Base-by-base conservation (phyloP, 2,888 invertebrate genomes). In the Ferdinandea cuprea region DNA sequence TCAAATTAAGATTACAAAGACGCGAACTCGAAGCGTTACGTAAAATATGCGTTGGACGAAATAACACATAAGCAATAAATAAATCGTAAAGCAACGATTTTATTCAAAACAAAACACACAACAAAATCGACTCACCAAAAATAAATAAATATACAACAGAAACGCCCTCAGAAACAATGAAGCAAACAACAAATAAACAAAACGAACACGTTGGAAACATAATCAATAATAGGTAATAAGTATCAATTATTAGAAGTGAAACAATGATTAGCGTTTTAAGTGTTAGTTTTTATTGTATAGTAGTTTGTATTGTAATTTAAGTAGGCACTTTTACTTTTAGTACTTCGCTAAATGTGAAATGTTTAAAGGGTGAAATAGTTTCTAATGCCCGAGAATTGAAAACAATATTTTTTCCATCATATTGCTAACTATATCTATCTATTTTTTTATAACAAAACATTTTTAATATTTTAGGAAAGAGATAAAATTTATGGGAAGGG, bases 1-100 rank as follows among this genome's bases (percentile, higher is more conserved):
- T 97, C 91, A 94, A 94, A 91, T 93, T 95, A 76, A 95, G 95
- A 50, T 92, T 97, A 87, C 90, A 89, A 87, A 89, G 91, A 81
- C 87, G 87, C 30, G 89, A 91, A 76, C 83, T 91, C 52, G 91
- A 90, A 59, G 86, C 86, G 35, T 85, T 91, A 77, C 89, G 91
- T 21, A 88, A 88, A 85, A 85, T 88, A 50, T 88, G 88, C 77
- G 86, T 87, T 58, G 87, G 89, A 63, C 85, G 89, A n/a, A 88
- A 87, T 72, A 87, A 87, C 72, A 89, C 87, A 79, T 89, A 85
- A 89, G 59, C 48, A 52, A 68, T 5, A 71, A 85, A 15, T 44
- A n/a, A n/a, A 61, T 9, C 15, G 13, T 4, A 37, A 44, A 74
- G 28, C 42, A 74, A 74, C 65, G 65, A 65, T 50, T 73, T 48